phyloP scores from a whole-genome alignment of 2,113 vertebrate genomes.

The Rostratula benghalensis region DNA sequence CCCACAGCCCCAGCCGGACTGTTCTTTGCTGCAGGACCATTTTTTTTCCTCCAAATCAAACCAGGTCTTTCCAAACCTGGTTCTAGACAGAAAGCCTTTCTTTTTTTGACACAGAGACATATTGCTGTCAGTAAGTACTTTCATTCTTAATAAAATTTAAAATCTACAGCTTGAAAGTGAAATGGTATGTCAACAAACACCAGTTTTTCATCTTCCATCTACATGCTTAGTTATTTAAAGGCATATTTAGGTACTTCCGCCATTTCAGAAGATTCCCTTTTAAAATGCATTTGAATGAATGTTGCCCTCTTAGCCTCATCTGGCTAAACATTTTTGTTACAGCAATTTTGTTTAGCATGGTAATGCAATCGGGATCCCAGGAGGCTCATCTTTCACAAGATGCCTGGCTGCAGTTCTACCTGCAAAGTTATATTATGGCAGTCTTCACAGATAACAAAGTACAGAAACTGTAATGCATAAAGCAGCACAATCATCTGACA shows the following conservation, averaged over 20 bases:
- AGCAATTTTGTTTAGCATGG: slow-evolving; percentile 41
- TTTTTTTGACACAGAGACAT: neutral
- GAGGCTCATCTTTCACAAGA: slow-evolving; percentile 14
- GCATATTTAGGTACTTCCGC: neutral
- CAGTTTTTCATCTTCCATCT: neutral
- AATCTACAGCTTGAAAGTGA: neutral
- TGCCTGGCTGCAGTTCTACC: neutral
- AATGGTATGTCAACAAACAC: neutral
- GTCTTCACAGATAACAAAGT: neutral
- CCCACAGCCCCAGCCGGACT: neutral
- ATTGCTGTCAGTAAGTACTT: neutral
- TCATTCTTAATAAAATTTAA: neutral
- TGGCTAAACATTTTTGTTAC: slow-evolving; percentile 44
- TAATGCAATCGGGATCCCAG: slow-evolving; percentile 29
- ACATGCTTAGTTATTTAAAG: neutral
- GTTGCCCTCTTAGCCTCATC: neutral
- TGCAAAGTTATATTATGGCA: neutral
- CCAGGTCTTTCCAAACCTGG: neutral
- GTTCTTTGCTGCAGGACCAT: neutral
- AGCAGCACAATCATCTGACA: neutral
- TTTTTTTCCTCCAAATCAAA: neutral
- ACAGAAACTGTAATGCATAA: neutral
- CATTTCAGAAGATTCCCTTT: neutral
- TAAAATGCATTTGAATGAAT: neutral
- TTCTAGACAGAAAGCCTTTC: neutral